Base-by-base conservation (phyloP, 1,140 invertebrate genomes). In the Melipona quadrifasciata region DNA sequence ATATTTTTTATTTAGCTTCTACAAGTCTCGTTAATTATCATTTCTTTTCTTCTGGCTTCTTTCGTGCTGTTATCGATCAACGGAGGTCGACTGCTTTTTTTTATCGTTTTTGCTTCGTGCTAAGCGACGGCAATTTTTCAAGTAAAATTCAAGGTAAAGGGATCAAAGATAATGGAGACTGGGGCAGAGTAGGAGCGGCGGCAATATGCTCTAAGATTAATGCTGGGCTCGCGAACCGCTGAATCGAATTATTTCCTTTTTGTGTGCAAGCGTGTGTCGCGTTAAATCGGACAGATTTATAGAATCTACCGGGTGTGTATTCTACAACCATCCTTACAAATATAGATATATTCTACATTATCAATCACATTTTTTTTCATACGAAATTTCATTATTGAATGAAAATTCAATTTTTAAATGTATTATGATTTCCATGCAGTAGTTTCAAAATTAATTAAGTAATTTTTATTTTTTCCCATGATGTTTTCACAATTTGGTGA, bases 81-180 rank as follows among this genome's bases (percentile, higher is more conserved):
- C 16, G 16, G 14, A 68, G 10, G 10, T 47, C 39, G 14, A 5
- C 8, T 70, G 19, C 21, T 24, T 39, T 21, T 70, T 24, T 39
- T 70, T 24, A n/a, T 70, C 39, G 12, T 70, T 70, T 70, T 70
- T 47, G 4, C 12, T 47, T 47, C 21, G 24, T 70, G 21, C 12
- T 21, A 55, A 21, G 17, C 17, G 71, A 27, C n/a, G n/a, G n/a
- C 47, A 51, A 73, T 73, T 73, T 73, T 73, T 53, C 47, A 53
- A 73, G 47, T 19, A 39, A 31, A 53, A 73, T 73, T 73, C 71
- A 73, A 27, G 71, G 71, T 73, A 27, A 51, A 73, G 47, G 71
- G 71, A 73, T 51, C 47, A 27, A 27, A 53, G 39, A 73, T 53
- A 53, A 73, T 27, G 39, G 27, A 73, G n/a, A 11, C 17, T 6